Conservation (phyloP, 1,140 invertebrate species). For the Cydia fagiglandana region DNA sequence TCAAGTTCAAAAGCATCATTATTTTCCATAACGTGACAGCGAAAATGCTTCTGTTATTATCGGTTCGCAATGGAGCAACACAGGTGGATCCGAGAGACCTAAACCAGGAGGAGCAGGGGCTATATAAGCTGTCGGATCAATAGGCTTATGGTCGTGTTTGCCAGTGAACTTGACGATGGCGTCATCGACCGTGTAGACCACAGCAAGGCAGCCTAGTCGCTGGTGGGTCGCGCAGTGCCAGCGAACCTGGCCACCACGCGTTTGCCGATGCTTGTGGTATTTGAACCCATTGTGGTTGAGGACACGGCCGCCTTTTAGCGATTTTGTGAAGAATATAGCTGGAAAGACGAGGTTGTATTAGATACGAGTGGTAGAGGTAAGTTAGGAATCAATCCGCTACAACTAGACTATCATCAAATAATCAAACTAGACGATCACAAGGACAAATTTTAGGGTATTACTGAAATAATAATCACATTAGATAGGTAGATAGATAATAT, state of each 20-base stretch:
- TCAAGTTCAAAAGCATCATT: too few relatives aligned
- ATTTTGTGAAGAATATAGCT: slow-evolving; percentile 45
- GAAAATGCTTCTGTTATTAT: neutral
- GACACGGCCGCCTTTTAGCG: slow-evolving; percentile 43
- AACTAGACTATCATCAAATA: too few relatives aligned
- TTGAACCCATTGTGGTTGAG: slow-evolving; percentile 45
- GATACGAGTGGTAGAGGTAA: too few relatives aligned
- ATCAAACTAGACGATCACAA: too few relatives aligned
- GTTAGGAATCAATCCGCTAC: too few relatives aligned
- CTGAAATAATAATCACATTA: too few relatives aligned
- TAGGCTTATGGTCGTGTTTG: slow-evolving; percentile 24
- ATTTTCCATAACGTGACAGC: too few relatives aligned
- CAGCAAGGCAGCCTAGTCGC: slow-evolving; percentile 46
- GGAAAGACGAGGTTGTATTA: slow-evolving; percentile 32
- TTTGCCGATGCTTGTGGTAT: slow-evolving; percentile 45
- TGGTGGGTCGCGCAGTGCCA: slow-evolving; percentile 54
- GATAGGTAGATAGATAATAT: too few relatives aligned
- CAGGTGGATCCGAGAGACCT: neutral
- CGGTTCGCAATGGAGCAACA: neutral
- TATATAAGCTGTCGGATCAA: neutral
- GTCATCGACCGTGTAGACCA: slow-evolving; percentile 44
- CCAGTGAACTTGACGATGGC: slow-evolving; percentile 40
- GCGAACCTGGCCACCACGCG: slow-evolving; percentile 41
- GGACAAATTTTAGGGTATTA: too few relatives aligned
- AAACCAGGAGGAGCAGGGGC: neutral